phyloP scores from a whole-genome alignment of 2,113 vertebrate genomes.

The Protobothrops mucrosquamatus region DNA sequence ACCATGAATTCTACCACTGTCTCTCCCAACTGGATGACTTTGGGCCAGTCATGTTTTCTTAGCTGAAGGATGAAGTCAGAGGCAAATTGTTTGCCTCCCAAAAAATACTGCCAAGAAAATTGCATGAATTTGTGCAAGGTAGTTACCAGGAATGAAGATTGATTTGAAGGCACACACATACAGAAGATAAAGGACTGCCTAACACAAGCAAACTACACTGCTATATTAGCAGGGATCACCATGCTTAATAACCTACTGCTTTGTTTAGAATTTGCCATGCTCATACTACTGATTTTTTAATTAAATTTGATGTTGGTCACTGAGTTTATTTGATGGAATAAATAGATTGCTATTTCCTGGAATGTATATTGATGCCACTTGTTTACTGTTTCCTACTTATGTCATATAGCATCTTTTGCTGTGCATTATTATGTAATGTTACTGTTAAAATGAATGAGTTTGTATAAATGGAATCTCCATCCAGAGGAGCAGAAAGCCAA shows the following conservation, averaged over 20 bases:
- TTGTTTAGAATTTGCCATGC: neutral
- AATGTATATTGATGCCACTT: neutral
- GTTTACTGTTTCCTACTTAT: neutral
- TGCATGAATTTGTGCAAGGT: neutral
- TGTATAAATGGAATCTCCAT: neutral
- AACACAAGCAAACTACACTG: neutral
- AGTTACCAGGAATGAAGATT: neutral
- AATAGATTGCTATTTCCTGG: neutral
- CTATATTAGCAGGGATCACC: neutral
- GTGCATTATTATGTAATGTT: neutral
- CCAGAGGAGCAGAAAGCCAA: neutral
- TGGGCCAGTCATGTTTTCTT: neutral
- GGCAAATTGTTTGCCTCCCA: neutral
- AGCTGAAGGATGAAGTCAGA: neutral
- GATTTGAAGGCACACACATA: neutral
- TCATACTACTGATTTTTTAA: neutral
- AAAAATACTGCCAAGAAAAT: neutral
- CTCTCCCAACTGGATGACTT: neutral
- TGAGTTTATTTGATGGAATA: neutral
- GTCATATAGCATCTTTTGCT: neutral
- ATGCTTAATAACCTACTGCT: neutral
- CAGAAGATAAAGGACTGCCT: neutral
- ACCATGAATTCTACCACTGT: neutral
- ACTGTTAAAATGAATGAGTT: neutral
- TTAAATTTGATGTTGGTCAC: neutral